Evolutionary conservation across 2,888 invertebrate genomes (phyloP), one percentile per base, ranked within the genome.

Genomic region (Germaria angustata): DNA sequence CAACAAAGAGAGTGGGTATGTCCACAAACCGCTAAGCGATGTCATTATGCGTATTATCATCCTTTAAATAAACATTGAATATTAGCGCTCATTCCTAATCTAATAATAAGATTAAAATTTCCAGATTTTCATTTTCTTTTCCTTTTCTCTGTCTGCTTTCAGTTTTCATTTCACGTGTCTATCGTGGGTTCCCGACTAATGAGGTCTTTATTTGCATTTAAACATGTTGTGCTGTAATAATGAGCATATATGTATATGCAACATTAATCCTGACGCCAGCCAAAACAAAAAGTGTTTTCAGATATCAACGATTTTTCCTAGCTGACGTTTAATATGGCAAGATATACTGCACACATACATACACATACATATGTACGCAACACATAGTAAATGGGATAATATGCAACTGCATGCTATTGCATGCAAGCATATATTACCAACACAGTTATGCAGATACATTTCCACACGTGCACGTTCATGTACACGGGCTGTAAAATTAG

Each of bases 11-110:
- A 87, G 87, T 88, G 89, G 88, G 90, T 89, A 89, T 88, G 89
- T 88, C 89, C 88, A 87, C 85, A 85, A 85, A 87, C 82, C 88
- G 87, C 89, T 90, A 89, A 89, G 88, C 87, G 89, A 87, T 88
- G 88, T 80, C 85, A 87, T 90, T 89, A 89, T 89, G 89, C 89
- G 85, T 84, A 84, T 88, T 88, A 89, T 88, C 86, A 88, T 87
- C 51, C 36, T 20, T 46, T 71, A 66, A 89, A 88, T 87, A 88
- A 82, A 89, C 44, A 17, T 51, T 51, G 3, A 39, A 51, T 17
- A 2, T 41, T 28, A 87, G 87, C 85, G 85, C 88, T 88, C 87
- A 86, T 87, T 85, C 85, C 82, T 88, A 88, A 87, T 88, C 88
- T 87, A 51, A 59, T 32, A 69, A 68, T 57, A n/a, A 57, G 66